Evolutionary conservation across 2,797 vertebrate genomes (phyloP).

Genomic region (Acipenser transmontanus): DNA sequence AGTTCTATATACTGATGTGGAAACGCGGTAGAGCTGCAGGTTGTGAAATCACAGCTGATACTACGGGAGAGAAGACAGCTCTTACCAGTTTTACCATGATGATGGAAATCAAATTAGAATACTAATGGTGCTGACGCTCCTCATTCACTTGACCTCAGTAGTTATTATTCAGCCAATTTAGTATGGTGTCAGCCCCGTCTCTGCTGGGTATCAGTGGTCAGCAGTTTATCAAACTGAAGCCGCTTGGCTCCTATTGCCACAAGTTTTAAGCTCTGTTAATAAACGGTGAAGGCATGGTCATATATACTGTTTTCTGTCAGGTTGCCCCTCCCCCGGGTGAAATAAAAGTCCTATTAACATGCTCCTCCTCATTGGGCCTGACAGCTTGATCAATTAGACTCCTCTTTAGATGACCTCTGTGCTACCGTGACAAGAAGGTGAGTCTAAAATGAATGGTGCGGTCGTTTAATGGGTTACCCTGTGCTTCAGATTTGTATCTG

Average conservation of each 20-base stretch:
- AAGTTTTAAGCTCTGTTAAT: conserved; percentile 62
- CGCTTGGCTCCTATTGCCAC: conserved; percentile 67
- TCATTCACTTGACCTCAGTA: conserved; percentile 56
- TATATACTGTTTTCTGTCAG: conserved; percentile 72
- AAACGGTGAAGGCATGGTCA: conserved; percentile 70
- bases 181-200: conserved; percentile 45
- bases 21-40: too few relatives aligned
- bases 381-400: conserved; percentile 93
- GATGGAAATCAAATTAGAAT: too few relatives aligned
- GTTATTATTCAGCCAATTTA: conserved; percentile 42
- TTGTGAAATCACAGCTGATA: too few relatives aligned
- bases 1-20: too few relatives aligned
- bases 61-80: too few relatives aligned
- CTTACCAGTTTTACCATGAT: too few relatives aligned
- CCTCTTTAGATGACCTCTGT: conserved; percentile 76
- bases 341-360: conserved; percentile 95
- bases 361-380: conserved; percentile 85
- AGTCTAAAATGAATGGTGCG: conserved; percentile 71
- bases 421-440: conserved; percentile 77
- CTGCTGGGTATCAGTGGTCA: conserved; percentile 55
- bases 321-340: conserved; percentile 70
- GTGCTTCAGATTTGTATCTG: conserved; percentile 42
- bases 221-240: conserved; percentile 70
- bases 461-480: conserved; percentile 58
- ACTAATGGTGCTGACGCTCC: conserved; percentile 18